Evolutionary conservation across 2,888 invertebrate species (phyloP), one percentile per base, ranked within the genome.

Genomic region (Megastigmus dorsalis): DNA sequence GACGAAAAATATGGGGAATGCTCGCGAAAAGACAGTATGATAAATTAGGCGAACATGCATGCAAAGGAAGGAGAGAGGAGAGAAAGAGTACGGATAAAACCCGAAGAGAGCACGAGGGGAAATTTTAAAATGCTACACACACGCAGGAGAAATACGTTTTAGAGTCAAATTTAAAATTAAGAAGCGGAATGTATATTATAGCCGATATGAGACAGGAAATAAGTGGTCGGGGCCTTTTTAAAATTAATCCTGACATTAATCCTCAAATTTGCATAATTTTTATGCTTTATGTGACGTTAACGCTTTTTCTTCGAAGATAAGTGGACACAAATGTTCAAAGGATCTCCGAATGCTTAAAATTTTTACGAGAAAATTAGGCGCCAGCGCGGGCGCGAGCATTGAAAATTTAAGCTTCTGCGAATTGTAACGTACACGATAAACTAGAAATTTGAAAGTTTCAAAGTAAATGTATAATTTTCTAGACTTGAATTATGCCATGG

Each of bases 91-190:
- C 9, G 52, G 13, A 30, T 4, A 13, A 28, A 30, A 30, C 30
- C 15, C n/a, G 15, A n/a, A 30, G 18, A 5, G 54, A 30, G 30
- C 9, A n/a, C 13, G 30, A 30, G n/a, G 23, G 33, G 45, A 45
- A 67, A 55, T 55, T 68, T 57, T 50, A 68, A 59, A 59, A 68
- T 41, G 41, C 55, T n/a, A n/a, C 18, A 45, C 50, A 55, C 28
- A 23, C 33, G 26, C 65, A 23, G 15, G 2, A 28, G n/a, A 45
- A 45, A 67, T 67, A 52, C 55, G 20, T 55, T 67, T 41, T 30
- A 55, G 45, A 67, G 55, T 43, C 55, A 55, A 67, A 67, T 55
- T 60, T 50, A 33, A 54, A 55, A 67, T 67, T 67, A 67, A 55
- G 55, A 55, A 67, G 33, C 55, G 9, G 41, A 55, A 38, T 66